Evolutionary conservation across 2,888 invertebrate species (phyloP), one percentile per base, ranked within the genome.

Genomic region (Ochropleura plecta): DNA sequence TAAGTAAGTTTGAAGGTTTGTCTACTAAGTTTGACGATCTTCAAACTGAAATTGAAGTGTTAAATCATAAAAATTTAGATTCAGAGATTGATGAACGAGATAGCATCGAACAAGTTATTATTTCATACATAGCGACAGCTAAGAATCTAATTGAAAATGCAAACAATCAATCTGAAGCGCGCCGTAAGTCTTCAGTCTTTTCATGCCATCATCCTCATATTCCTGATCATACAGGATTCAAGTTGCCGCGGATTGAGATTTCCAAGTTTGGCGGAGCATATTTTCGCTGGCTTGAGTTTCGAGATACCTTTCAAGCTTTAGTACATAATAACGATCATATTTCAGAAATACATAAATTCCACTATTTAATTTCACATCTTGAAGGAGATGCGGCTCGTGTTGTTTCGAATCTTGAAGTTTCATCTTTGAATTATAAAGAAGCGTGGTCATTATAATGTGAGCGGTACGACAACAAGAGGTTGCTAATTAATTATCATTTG

Each of bases 301-400:
- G 42, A n/a, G 83, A 86, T 46, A 84, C 80, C 0, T 86, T 84
- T 68, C 64, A 70, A n/a, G 77, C 66, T 59, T 70, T 79, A 30
- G 75, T 85, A 10, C 83, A 86, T 42, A 73, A 81, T 6, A 85
- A 82, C 42, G 51, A 49, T 10, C 62, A 62, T 8, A 84, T 85
- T 68, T 12, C 76, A 0, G 14, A 57, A 1, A 73, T 83, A n/a
- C 75, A 81, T 40, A 83, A 82, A 55, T 83, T 84, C 62, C 80
- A 83, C 55, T 84, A 85, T 70, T 66, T 85, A 18, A 42, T 73
- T 1, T 74, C 77, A 6, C 83, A 78, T 59, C 59, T 86, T 18
- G 71, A 84, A 63, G 85, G 86, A 0, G 83, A 79, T 8, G 85
- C 88, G 3, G 79, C 83, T 40, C 59, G 79, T 18, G 73, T 84